Conservation (phyloP, 1,140 invertebrate genomes). For the Musca vetustissima region DNA sequence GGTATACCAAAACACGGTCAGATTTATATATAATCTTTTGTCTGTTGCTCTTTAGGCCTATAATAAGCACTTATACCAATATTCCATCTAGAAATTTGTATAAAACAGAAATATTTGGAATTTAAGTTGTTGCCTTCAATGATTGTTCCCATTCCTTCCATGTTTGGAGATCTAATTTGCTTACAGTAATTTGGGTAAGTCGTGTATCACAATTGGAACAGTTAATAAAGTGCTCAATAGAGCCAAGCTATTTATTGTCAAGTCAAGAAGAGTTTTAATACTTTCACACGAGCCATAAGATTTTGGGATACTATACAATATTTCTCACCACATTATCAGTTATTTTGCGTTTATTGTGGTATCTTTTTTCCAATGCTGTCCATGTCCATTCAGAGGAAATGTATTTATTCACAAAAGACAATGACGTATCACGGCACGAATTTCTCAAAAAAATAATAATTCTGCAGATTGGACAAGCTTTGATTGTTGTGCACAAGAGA, state of each 20-base stretch:
- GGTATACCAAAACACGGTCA: no score
- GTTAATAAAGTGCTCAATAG: no score
- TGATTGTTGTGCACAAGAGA: no score
- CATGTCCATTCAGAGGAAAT: conserved; percentile 1
- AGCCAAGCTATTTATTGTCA: no score
- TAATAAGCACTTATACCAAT: no score
- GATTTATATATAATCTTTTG: no score
- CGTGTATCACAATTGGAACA: not conserved
- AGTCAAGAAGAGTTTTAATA: no score
- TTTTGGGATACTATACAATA: conserved; percentile 1
- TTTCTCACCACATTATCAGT: not conserved
- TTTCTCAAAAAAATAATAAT: conserved; percentile 12
- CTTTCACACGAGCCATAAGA: not conserved
- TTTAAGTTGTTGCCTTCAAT: not conserved
- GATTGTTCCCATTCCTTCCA: no score
- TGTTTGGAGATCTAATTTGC: conserved; percentile 4
- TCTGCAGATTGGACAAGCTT: not conserved
- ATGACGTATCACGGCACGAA: not conserved
- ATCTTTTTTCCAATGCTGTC: conserved; percentile 2
- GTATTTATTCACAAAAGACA: conserved; percentile 2
- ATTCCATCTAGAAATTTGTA: conserved; percentile 9
- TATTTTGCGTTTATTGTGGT: no score
- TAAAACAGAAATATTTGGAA: not conserved
- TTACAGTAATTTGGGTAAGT: not conserved
- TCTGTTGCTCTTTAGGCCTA: no score